These are phyloP conservation scores for Malurus cyaneus DNA, from an alignment of 2,113 vertebrate genomes.

Conservation along the genomic window DNA sequence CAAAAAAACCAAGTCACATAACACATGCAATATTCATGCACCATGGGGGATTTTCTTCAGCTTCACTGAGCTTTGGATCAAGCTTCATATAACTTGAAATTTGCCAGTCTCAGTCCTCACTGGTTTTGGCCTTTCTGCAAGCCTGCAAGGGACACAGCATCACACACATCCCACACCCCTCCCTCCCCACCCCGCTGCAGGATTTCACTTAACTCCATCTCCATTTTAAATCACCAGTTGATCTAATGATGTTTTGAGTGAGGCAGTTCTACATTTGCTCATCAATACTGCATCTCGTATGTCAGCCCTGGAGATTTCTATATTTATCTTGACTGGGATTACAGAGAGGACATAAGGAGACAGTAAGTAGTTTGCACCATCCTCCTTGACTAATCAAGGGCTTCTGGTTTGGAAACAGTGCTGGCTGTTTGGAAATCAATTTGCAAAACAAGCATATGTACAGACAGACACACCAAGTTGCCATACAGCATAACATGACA, in stretches of 20 bases:
- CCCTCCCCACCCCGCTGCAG: neutral
- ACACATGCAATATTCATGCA: neutral
- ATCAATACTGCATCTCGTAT: neutral
- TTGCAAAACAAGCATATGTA: neutral
- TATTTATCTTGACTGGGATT: conserved; percentile 9
- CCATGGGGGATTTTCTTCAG: neutral
- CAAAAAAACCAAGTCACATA: neutral
- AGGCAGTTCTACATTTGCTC: neutral
- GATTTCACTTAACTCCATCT: neutral
- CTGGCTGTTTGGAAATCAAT: neutral
- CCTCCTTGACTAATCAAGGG: neutral
- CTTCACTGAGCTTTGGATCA: conserved; percentile 1
- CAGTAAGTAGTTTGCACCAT: neutral
- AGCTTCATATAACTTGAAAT: neutral
- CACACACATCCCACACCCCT: neutral
- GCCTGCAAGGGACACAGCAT: neutral
- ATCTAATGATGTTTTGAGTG: neutral
- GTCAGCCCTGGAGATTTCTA: neutral
- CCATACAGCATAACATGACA: neutral
- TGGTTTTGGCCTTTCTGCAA: neutral
- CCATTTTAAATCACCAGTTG: neutral
- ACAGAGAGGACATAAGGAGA: neutral
- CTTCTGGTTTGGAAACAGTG: neutral
- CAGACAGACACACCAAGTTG: neutral
- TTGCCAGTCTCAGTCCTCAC: neutral